Evolutionary conservation across 2,888 invertebrate genomes (phyloP), one percentile per base, ranked within the genome.

Genomic region (Helobdella robusta): DNA sequence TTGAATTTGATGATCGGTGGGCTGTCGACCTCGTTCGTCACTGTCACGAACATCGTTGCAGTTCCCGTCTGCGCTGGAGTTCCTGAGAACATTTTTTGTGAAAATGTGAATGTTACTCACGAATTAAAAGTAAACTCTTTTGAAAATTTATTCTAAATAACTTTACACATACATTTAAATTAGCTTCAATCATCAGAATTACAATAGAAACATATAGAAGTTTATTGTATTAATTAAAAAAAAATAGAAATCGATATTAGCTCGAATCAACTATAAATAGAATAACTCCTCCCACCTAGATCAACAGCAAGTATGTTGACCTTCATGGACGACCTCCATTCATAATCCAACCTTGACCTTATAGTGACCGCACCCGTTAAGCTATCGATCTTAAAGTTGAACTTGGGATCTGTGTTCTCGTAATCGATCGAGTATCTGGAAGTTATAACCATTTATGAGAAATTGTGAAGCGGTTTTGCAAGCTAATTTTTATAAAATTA

Each of bases 21-120:
- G 83, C 95, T 95, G 84, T 97, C 95, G 82, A 97, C 97, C 52
- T 93, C 90, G 79, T 97, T 97, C 68, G 89, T 85, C 68, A 98
- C 83, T 76, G 88, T 84, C 82, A 95, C 93, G 50, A 89, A 90
- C 56, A 94, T 90, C 69, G 93, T 93, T 63, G 93, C 94, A 67
- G 93, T 93, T 8, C 94, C 85, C 80, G 74, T 75, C 67, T 72
- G 69, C 23, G 73, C 70, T 1, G 76, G 76, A 52, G 70, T 72
- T 63, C 78, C 78, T 72, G 62, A 34, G 30, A n/a, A 20, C n/a
- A 35, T 36, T 20, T 18, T 52, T 8, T 18, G 30, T 18, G 25
- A 58, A n/a, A n/a, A n/a, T n/a, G n/a, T n/a, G n/a, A n/a, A n/a
- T n/a, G n/a, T n/a, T n/a, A n/a, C n/a, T n/a, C n/a, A n/a, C n/a